Evolutionary conservation across 1,140 invertebrate species (phyloP), one percentile per base, ranked within the genome.

Genomic region (Psix sp.): DNA sequence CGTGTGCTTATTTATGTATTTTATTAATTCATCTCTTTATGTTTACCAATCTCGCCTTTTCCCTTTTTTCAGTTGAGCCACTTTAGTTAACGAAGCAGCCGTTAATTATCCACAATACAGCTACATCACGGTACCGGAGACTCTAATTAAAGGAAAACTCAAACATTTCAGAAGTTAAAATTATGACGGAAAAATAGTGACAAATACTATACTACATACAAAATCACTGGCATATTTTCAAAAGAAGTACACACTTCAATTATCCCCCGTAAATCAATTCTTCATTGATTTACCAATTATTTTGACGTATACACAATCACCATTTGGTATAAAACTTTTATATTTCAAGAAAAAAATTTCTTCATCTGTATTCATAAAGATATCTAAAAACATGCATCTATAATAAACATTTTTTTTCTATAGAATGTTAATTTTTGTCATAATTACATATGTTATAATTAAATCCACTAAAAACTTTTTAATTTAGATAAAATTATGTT

Each of bases 101-200:
- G 46, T 72, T 72, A 72, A 72, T 72, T 72, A 72, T 72, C 68
- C 59, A 72, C 68, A 72, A 72, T 72, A 72, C 68, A 46, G 59
- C 59, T 57, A 72, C 59, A 63, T 65, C 68, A 72, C 46, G 52
- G 51, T 65, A 65, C 59, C 51, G 63, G 59, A 72, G 59, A 63
- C 68, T 72, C 68, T 72, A 72, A 72, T 72, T 72, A 72, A 72
- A 72, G 59, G 59, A 65, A 72, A 54, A 73, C 60, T 65, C 60
- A 54, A 73, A 65, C 60, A 66, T 65, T 66, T 73, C 70, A 73
- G 40, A 46, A 73, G 70, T 66, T 66, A 33, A 60, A 73, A 73
- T 73, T 66, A 60, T 60, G 54, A 21, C 54, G 42, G 57, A 48
- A 66, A 72, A 73, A 65, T 66, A 54, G 39, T 65, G 40, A 73